A percentile compares a stretch with the other conserved stretches of the same genome.
phyloP scores from a whole-genome alignment of 2,113 vertebrate genomes.

The Patagioenas fasciata region DNA sequence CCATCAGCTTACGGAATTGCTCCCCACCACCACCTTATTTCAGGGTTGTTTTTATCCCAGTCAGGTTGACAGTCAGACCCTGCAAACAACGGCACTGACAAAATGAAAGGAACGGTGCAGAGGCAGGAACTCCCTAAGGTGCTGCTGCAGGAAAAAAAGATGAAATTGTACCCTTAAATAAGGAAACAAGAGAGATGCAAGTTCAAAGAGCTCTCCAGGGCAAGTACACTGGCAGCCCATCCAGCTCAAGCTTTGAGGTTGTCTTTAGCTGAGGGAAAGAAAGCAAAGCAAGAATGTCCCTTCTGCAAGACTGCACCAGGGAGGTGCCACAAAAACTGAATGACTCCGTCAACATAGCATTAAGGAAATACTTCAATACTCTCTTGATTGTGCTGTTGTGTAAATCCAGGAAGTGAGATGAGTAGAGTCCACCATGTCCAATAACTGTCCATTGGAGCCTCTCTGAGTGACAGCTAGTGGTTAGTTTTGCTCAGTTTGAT shows the following conservation, averaged over 20 bases:
- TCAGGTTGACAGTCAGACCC: neutral
- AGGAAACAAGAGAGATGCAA: neutral
- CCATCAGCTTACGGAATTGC: neutral
- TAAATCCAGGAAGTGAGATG: neutral
- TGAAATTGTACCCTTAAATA: neutral
- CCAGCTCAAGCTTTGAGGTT: neutral
- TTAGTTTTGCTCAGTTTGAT: neutral
- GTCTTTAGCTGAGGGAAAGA: neutral
- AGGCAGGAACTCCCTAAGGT: neutral
- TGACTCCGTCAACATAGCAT: neutral
- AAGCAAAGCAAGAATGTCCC: neutral
- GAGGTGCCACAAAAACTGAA: neutral
- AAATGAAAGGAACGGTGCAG: neutral
- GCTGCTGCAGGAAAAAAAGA: neutral
- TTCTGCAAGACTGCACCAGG: neutral
- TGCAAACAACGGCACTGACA: neutral
- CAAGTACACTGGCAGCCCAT: neutral
- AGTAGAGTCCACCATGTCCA: neutral
- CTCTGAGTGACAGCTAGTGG: neutral
- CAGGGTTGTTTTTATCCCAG: neutral
- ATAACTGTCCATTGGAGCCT: neutral
- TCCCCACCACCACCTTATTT: neutral
- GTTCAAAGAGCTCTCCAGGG: neutral
- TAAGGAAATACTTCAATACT: neutral
- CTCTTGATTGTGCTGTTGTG: neutral